Base-by-base conservation (phyloP, 1,140 invertebrate species). In the Calliphora vicina region DNA sequence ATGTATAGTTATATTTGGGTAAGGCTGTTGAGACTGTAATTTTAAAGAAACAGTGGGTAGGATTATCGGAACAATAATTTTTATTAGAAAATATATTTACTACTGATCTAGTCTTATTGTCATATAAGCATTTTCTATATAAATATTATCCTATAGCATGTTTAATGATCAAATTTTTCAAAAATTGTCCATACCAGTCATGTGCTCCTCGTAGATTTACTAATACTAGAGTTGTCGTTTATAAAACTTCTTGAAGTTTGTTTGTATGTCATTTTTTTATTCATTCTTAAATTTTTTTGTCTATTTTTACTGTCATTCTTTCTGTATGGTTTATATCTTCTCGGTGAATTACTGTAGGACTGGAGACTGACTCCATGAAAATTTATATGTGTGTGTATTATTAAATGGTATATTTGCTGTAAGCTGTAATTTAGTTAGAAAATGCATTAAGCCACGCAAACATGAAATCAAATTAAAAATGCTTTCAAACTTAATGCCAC, bases 391-490 rank as follows among this genome's bases (percentile, higher is more conserved):
- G 35, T 43, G 72, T 78, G 17, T 45, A 78, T 78, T 35, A 78
- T 78, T 78, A 78, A 78, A 78, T 78, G 74, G 35, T 43, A 45
- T 78, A 20, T 78, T 74, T 76, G n/a, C 42, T 78, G 73, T 76
- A 80, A 80, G 50, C 81, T 72, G 57, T 82, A 82, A 82, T 82
- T 82, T 82, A 82, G 81, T 82, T 82, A 82, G 61, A 82, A 82
- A 82, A 82, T 82, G 81, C 81, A 82, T 82, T 82, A 82, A 72
- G 81, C 81, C 81, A 82, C 81, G 61, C 81, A 72, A 82, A 72
- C 81, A 82, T 72, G 25, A 81, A 81, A 84, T 85, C 80, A 84
- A 84, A 82, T 81, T 57, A 50, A 27, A 82, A 35, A 73, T 81
- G 61, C 61, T 67, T 67, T 23, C 61, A 67, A 67, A 67, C 23